Base-by-base conservation (phyloP, 2,113 vertebrate genomes). In the Lophotis ruficrista region DNA sequence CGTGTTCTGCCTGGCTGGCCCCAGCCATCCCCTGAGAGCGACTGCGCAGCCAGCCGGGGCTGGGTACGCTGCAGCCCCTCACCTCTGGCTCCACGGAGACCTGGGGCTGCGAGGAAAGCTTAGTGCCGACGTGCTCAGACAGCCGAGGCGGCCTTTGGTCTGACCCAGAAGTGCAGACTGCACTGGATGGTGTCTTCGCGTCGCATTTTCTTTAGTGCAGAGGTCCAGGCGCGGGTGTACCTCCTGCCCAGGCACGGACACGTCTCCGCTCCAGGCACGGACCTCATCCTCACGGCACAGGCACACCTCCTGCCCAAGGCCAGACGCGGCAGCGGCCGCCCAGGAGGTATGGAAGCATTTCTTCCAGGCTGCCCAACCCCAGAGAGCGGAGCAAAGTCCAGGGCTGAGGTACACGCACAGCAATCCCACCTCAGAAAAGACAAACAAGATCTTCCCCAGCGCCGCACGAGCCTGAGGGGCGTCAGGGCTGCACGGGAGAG, bases 181-280 rank as follows among this genome's bases (percentile, higher is more conserved):
- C 38, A 27, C 31, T 31, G 25, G 14, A 53, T 3, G 9, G n/a
- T 41, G n/a, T 15, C 33, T 84, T 33, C 57, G 37, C 24, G 7
- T 13, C 12, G 22, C 20, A 31, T 73, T 93, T 89, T 43, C 22
- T 58, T 7, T 57, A 30, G n/a, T 1, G 9, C 83, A 93, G 60
- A 87, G 77, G 64, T 69, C 80, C 24, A 21, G 70, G 45, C 78
- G 20, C 6, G 10, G 56, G 2, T 9, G 50, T 19, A 38, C 17
- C 50, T 75, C 56, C 41, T 58, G 60, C 60, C 64, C 72, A 10
- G 33, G 56, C n/a, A 35, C 3, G 2, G 80, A 53, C 1, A 0
- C 38, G 11, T 41, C 41, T 35, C 6, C 0, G 2, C 38, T 51
- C 48, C 43, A 57, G 54, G 2, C 50, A 12, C 69, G 10, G 28